Base-by-base conservation (phyloP, 2,797 vertebrate genomes). In the Lates japonicus region DNA sequence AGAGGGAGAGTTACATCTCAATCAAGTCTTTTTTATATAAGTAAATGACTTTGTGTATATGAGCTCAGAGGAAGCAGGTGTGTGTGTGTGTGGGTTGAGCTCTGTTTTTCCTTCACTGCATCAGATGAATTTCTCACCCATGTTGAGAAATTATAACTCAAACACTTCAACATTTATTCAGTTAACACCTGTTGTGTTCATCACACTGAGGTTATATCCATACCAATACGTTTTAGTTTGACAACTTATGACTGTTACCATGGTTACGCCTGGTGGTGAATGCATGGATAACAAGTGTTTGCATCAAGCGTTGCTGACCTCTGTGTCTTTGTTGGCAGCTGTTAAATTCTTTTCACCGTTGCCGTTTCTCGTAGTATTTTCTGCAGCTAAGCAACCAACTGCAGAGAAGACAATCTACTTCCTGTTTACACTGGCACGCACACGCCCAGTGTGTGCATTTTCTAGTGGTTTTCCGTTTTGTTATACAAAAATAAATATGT, bases 381-480 rank as follows among this genome's bases (percentile, higher is more conserved):
- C 25, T 29, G 25, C 25, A 29, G 25, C 25, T 29, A 29, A 29
- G 25, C 25, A 29, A 29, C 25, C 25, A 29, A 29, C 25, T 29
- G 25, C 25, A 29, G 25, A 29, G 25, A 29, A 29, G 25, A 29
- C 25, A 29, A 29, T 29, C 25, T 29, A 29, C 25, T 29, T 29
- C 25, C 25, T 29, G 25, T 29, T 29, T 29, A 29, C 25, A 29
- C 25, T 2, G 25, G 25, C 25, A 29, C 25, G 25, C 25, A 29
- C 25, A 29, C 25, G 25, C 25, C 25, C 25, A 29, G 25, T 29
- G 25, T 29, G 2, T 2, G 25, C 25, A n/a, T n/a, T n/a, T n/a
- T n/a, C n/a, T 59, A 48, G 72, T 59, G 51, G 20, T 39, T 76
- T 55, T 81, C 19, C 22, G 58, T 69, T 11, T 48, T 62, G 9